Evolutionary conservation across 1,140 invertebrate species (phyloP).

Genomic region (Bombus difficillimus): DNA sequence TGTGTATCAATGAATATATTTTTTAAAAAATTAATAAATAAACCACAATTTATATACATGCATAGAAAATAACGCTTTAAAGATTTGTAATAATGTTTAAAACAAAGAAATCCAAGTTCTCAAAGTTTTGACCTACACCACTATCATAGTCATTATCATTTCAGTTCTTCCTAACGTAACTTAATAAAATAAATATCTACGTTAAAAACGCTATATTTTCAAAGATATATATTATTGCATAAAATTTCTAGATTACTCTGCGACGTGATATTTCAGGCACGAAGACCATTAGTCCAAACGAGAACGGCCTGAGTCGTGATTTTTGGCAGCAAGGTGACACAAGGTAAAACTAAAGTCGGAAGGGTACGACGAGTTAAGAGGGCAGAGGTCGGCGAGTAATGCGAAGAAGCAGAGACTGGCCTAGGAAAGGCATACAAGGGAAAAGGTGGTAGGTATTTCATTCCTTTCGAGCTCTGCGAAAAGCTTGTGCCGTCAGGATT

Average conservation of each 20-base stretch:
- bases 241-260: not conserved
- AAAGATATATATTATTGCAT: not conserved
- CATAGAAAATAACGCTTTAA: no score
- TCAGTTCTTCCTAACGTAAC: no score
- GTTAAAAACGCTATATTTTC: no score
- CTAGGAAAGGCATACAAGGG: conserved; percentile 51
- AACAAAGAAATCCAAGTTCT: no score
- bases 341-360: conserved; percentile 6
- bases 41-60: no score
- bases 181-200: no score
- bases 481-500: conserved; percentile 61
- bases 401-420: conserved; percentile 69
- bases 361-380: conserved; percentile 32
- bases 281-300: not conserved
- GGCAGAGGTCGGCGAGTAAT: conserved; percentile 65
- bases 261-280: not conserved
- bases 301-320: not conserved
- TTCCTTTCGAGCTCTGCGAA: conserved; percentile 63
- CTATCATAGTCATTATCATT: no score
- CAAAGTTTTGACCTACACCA: no score
- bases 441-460: conserved; percentile 56
- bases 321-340: conserved; percentile 26
- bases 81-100: no score
- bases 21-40: no score
- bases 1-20: no score